These are phyloP conservation scores for Holocentrus rufus DNA, from an alignment of 2,797 vertebrate species.

Conservation along the genomic window DNA sequence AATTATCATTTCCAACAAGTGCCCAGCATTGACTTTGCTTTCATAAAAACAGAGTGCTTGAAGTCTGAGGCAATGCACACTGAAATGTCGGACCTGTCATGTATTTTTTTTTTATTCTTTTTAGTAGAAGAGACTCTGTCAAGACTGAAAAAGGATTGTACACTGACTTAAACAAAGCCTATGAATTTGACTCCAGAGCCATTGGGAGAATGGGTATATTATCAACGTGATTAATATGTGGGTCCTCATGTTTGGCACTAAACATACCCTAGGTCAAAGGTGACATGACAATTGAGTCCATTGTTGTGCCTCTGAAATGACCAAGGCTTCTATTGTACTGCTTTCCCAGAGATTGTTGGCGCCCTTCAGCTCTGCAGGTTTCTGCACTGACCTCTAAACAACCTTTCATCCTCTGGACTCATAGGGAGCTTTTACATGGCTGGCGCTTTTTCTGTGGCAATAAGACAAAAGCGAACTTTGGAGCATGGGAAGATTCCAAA, in stretches of 20 bases:
- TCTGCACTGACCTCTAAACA: conserved; percentile 73
- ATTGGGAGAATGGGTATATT: conserved; percentile 43
- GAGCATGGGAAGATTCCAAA: conserved; percentile 65
- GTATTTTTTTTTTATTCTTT: no score
- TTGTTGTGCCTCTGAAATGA: conserved; percentile 67
- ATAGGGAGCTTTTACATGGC: conserved; percentile 65
- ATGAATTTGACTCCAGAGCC: conserved; percentile 29
- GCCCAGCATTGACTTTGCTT: background rate
- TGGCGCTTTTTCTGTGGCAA: conserved; percentile 61
- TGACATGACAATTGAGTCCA: conserved; percentile 63
- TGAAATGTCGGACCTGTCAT: background rate
- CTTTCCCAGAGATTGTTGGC: conserved; percentile 72
- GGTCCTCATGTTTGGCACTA: conserved; percentile 43
- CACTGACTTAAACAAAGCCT: conserved; percentile 55
- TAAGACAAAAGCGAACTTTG: conserved; percentile 65
- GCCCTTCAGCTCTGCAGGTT: conserved; percentile 71
- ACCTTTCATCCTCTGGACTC: conserved; percentile 68
- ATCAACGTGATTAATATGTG: conserved; percentile 54
- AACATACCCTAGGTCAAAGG: conserved; percentile 70
- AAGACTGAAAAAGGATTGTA: background rate
- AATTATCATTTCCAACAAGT: conserved; percentile 20
- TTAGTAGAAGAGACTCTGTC: background rate
- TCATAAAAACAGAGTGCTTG: background rate
- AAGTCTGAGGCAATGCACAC: background rate
- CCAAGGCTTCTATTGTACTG: conserved; percentile 58